Base-by-base conservation (phyloP, 1,140 invertebrate genomes). In the Tribolium castaneum region DNA sequence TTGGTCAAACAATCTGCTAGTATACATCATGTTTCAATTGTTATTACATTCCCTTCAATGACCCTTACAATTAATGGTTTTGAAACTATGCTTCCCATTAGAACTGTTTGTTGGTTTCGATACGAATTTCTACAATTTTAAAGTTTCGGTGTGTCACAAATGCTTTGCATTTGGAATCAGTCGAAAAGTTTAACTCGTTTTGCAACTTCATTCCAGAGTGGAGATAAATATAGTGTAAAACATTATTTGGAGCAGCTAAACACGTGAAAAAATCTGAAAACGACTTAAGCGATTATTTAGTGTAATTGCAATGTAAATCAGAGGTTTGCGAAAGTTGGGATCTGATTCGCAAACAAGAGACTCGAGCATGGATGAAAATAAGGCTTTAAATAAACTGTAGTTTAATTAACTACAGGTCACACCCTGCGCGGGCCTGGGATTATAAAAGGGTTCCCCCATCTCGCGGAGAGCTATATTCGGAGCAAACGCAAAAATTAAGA, bases 21-120 rank as follows among this genome's bases (percentile, higher is more conserved):
- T 19, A 56, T 73, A 73, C 71, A 73, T 73, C 49, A 73, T 73
- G 71, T 73, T 56, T 49, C 35, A 45, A 72, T 30, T 72, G 50
- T 72, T 72, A 72, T 72, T 72, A 50, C 50, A 51, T 72, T 51
- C 70, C 70, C 35, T 51, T 49, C 39, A 59, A 59, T 30, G 25
- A 50, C 35, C 70, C n/a, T 9, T 6, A 14, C 7, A 30, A 70
- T 72, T 49, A 72, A 10, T 45, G n/a, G 39, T 45, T 45, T 19
- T 19, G 22, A 19, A 25, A 10, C 19, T 9, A 25, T 6, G 7
- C 9, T n/a, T 19, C 70, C 9, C 7, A 49, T 25, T 49, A 49
- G 16, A 49, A 22, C 19, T 13, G 25, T 30, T 30, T 30, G 25
- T 30, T 30, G 25, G 25, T 30, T 30, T 30, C 0, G 5, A 30